Conservation (phyloP, 2,113 vertebrate species). For the Arothron firmamentum region DNA sequence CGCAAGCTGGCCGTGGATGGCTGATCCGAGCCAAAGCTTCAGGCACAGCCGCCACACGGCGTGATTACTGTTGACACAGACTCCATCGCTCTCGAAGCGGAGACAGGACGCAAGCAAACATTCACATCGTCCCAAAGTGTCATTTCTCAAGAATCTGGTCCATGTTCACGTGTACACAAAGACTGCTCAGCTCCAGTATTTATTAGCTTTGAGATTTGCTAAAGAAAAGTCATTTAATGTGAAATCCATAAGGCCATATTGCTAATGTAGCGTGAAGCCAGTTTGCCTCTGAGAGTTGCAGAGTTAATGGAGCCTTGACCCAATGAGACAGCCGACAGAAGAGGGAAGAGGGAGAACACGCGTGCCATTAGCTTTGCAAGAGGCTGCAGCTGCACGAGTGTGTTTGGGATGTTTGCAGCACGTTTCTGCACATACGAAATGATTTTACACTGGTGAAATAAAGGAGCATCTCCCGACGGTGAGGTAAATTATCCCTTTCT, state of each 20-base stretch:
- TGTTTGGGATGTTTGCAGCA: slow-evolving; percentile 15
- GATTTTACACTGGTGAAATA: slow-evolving; percentile 32
- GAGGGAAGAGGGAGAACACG: not conserved
- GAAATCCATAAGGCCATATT: slow-evolving; percentile 54
- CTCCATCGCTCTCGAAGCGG: slow-evolving; percentile 39
- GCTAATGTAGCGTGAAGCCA: slow-evolving; percentile 58
- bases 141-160: not conserved
- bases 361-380: slow-evolving; percentile 25
- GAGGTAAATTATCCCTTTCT: slow-evolving; percentile 61
- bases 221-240: slow-evolving; percentile 46
- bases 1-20: slow-evolving; percentile 54
- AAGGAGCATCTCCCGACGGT: slow-evolving; percentile 39
- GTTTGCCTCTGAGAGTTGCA: slow-evolving; percentile 43
- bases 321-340: slow-evolving; percentile 41
- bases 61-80: slow-evolving; percentile 62
- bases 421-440: slow-evolving; percentile 3
- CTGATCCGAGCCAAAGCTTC: slow-evolving; percentile 62
- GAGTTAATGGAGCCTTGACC: slow-evolving; percentile 55
- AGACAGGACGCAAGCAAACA: slow-evolving; percentile 21
- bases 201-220: slow-evolving; percentile 22
- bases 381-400: slow-evolving; percentile 6
- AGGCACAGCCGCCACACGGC: slow-evolving; percentile 60
- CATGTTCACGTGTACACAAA: slow-evolving; percentile 2
- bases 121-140: not conserved
- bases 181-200: slow-evolving; percentile 8